Evolutionary conservation across 2,113 vertebrate species (phyloP), one percentile per base, ranked within the genome.

Genomic region (Saimiri boliviensis): DNA sequence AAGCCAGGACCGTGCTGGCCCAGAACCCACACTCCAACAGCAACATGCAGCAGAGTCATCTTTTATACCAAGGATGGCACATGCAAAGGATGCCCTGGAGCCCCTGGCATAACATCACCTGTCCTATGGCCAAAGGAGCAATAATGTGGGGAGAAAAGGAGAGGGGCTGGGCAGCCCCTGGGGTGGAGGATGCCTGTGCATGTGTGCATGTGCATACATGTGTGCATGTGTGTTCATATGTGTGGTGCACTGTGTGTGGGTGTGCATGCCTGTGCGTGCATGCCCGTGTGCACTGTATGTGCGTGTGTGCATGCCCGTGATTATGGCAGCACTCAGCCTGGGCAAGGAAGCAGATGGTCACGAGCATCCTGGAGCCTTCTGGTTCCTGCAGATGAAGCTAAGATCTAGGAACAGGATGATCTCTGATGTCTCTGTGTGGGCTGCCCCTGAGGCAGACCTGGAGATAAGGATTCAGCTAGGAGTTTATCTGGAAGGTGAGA

Each of bases 91-190:
- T 16, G 19, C 2, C 30, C 58, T 88, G 63, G 60, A 77, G 30
- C 0, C 21, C 42, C 35, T 0, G 17, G 45, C 3, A 1, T 16
- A 20, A 32, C 4, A 2, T 9, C 13, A 14, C 49, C 8, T 6
- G 10, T n/a, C 20, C 49, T n/a, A 23, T 49, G 66, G 21, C 40
- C 25, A 4, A 68, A 77, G 47, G 11, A 89, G 73, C 49, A 58
- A 37, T 8, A 19, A 40, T 16, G 8, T 23, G 30, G 23, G 40
- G 30, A 66, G 32, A 56, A 83, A n/a, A 76, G 5, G 17, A 8
- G 49, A 70, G 8, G 13, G 13, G 32, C 40, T n/a, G 35, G 8
- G 90, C 20, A n/a, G 40, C 45, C 30, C 49, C 79, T 13, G 23
- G 32, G 23, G 37, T 10, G 2, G 42, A 49, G 2, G 35, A 32